A percentile compares a stretch with the other conserved stretches of the same genome.
These are phyloP conservation scores for Polyommatus iphigenia DNA, from an alignment of 2,888 invertebrate species.

Conservation along the genomic window DNA sequence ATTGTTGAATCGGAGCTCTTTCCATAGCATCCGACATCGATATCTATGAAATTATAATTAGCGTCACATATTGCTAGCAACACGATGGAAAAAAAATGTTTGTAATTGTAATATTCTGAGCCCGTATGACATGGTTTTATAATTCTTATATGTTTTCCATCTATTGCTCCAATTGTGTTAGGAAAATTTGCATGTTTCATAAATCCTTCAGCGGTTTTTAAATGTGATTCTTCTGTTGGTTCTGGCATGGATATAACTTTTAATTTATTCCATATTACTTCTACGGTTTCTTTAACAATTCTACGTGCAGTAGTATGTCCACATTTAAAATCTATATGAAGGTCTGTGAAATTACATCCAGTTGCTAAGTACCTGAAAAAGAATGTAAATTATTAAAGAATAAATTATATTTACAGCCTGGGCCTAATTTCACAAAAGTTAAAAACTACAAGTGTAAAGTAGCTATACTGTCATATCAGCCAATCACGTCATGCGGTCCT, in stretches of 20 bases:
- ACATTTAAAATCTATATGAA: constrained; percentile 24
- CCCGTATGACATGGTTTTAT: neutral
- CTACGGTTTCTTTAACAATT: constrained; percentile 15
- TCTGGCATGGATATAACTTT: neutral
- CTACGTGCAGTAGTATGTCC: constrained; percentile 15
- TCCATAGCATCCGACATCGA: constrained; percentile 29
- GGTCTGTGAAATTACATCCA: constrained; percentile 8
- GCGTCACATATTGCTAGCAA: constrained; percentile 27
- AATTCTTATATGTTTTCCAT: neutral
- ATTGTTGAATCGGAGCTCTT: constrained; percentile 23
- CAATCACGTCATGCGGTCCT: too few relatives aligned
- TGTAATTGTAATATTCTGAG: constrained; percentile 1
- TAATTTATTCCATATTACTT: constrained; percentile 24
- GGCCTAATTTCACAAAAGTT: too few relatives aligned
- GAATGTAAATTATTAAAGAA: neutral
- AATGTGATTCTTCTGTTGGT: constrained; percentile 5
- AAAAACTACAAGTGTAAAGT: too few relatives aligned
- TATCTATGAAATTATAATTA: constrained; percentile 20
- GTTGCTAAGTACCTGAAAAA: constrained; percentile 25
- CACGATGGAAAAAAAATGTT: constrained; percentile 23
- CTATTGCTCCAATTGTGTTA: neutral
- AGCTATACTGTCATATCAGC: too few relatives aligned
- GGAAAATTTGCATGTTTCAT: constrained; percentile 1
- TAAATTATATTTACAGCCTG: too few relatives aligned
- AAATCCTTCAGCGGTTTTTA: constrained; percentile 23